These are phyloP conservation scores for Cyclophora punctaria DNA, from an alignment of 2,888 invertebrate genomes.

Conservation along the genomic window DNA sequence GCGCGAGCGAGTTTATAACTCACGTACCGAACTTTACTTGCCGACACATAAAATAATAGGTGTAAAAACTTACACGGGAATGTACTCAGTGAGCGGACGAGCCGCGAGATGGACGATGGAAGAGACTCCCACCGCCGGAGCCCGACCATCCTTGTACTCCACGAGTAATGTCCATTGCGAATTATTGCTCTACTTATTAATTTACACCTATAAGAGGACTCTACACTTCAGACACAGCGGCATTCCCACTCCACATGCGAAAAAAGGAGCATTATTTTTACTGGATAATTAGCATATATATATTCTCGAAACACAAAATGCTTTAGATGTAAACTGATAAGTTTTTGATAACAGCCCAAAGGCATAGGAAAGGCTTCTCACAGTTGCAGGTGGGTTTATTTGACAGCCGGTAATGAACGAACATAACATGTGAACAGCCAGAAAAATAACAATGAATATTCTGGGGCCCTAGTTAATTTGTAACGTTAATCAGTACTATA, in stretches of 20 bases:
- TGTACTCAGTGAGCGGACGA: constrained; percentile 72
- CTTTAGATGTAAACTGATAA: no score
- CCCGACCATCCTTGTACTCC: constrained; percentile 10
- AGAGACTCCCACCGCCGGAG: constrained; percentile 13
- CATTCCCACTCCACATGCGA: no score
- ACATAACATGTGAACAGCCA: constrained; percentile 10
- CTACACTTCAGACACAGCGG: no score
- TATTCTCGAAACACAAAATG: no score
- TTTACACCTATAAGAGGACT: no score
- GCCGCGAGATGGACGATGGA: constrained; percentile 65
- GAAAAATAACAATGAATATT: constrained; percentile 26
- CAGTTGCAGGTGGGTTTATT: constrained; percentile 4
- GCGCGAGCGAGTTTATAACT: constrained; percentile 75
- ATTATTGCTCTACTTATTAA: constrained; percentile 13
- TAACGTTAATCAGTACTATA: constrained; percentile 53
- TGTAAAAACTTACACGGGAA: constrained; percentile 76
- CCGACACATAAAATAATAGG: constrained; percentile 76
- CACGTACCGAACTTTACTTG: constrained; percentile 76
- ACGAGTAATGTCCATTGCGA: constrained; percentile 12
- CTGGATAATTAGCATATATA: no score
- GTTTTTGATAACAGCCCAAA: not conserved
- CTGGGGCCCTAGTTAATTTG: constrained; percentile 31
- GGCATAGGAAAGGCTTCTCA: not conserved
- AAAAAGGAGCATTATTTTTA: no score
- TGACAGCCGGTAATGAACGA: constrained; percentile 8